Base-by-base conservation (phyloP, 2,797 vertebrate genomes). In the Sphenodon punctatus region DNA sequence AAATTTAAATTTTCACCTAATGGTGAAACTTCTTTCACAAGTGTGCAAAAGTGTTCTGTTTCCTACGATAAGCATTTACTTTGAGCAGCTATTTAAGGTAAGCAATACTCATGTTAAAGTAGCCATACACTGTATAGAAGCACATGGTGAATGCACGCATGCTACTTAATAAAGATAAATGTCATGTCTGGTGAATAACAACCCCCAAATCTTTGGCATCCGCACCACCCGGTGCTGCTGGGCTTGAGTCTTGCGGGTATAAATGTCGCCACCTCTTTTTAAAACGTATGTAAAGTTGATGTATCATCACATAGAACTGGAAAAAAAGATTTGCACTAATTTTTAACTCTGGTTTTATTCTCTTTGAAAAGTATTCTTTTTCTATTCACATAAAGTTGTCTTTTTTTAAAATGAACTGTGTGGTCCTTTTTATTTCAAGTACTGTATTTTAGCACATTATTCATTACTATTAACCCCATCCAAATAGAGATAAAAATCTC, bases 41-140 rank as follows among this genome's bases (percentile, higher is more conserved):
- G 79, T 25, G 79, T 43, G 19, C 65, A 72, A 79, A 75, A 61
- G 72, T 88, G 85, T 79, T 91, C 87, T 94, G 88, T 95, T 95
- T 95, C 95, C 83, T 91, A 89, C 79, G 58, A 39, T 71, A 90
- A 74, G 84, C 56, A 45, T 63, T 85, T 80, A 86, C 72, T 92
- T 92, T 88, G 86, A 91, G 89, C 86, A 67, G 78, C 63, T 76
- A 93, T 89, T 85, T 65, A n/a, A n/a, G n/a, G 88, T 87, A 94
- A 93, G 88, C 93, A 95, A 94, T 95, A 95, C 67, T 88, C 48
- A 75, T 92, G 75, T 94, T 93, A 93, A 92, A 78, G 85, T 93
- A 92, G 89, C 90, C 94, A 91, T 91, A 82, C 83, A 59, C 88
- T 88, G 89, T 87, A 92, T 92, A 90, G 90, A 70, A 78, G 86